phyloP scores from a whole-genome alignment of 2,797 vertebrate species.

The Cacajao melanocephalus region DNA sequence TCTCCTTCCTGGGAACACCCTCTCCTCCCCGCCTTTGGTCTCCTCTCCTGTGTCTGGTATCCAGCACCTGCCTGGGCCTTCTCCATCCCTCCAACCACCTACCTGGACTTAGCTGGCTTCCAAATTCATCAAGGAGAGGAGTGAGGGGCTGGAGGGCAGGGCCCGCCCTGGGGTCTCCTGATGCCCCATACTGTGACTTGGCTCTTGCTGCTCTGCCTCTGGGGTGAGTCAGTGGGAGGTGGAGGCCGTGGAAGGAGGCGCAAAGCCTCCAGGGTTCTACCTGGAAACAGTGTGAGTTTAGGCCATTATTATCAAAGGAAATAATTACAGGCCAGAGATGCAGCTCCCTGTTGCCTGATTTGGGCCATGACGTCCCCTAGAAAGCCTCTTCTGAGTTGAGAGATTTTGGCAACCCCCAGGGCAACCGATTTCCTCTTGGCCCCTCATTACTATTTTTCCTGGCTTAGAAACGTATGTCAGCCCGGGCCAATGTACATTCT shows the following conservation, averaged over 20 bases:
- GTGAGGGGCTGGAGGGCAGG: background rate
- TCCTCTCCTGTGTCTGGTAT: background rate
- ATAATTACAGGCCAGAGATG: background rate
- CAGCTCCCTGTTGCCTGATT: background rate
- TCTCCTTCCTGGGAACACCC: background rate
- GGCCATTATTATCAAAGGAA: background rate
- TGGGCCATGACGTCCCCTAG: background rate
- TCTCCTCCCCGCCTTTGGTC: fast-evolving
- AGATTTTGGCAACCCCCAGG: fast-evolving
- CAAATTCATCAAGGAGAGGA: background rate
- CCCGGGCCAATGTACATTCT: background rate
- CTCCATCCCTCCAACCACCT: background rate
- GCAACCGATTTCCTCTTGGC: background rate
- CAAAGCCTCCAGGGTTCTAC: background rate
- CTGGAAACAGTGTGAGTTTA: background rate
- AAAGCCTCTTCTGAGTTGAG: background rate
- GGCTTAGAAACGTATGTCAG: fast-evolving
- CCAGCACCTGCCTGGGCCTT: background rate
- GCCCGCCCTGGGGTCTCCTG: background rate
- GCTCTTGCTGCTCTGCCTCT: fast-evolving
- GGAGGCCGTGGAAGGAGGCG: background rate
- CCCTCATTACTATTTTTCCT: background rate
- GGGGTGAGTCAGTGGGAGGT: background rate
- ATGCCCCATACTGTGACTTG: fast-evolving
- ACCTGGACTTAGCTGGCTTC: background rate